Evolutionary conservation across 2,888 invertebrate genomes (phyloP), one percentile per base, ranked within the genome.

Genomic region (Aplocera efformata): DNA sequence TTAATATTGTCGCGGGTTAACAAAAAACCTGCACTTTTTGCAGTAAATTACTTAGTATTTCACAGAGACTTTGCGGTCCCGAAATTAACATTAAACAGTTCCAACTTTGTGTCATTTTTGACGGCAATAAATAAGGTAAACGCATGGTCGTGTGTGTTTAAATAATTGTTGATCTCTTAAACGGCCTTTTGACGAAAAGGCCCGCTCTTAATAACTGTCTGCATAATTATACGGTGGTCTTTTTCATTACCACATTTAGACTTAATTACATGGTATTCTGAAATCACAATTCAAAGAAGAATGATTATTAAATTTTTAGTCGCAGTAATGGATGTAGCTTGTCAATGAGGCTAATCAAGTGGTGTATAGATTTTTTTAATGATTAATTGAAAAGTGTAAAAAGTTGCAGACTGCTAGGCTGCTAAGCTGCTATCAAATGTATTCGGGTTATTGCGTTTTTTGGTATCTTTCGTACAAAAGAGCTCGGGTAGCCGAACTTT

Each of bases 21-120:
- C 70, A 58, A 61, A 74, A 79, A 75, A 66, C 76, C 72, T 85
- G 86, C 86, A 86, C 66, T 83, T 82, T 84, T 84, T 83, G 81
- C 82, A 81, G 59, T 61, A 59, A 64, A 59, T 69, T 79, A 79
- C 75, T 70, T 65, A 71, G 75, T 78, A 79, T 69, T 65, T 59
- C 53, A 58, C 56, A 5, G 53, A 52, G 50, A 58, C 63, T 71
- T 70, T 72, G 70, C 75, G 69, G 75, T 75, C 76, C 68, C 67
- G 75, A 76, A 75, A 72, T 71, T 73, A 72, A 62, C 78, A 72
- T 76, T 75, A 71, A 79, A 73, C 42, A 67, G 72, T 75, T 74
- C 74, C 72, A 71, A 63, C 63, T 53, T 63, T 53, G 67, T 72
- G 74, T 72, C 61, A 72, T 63, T 76, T 75, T 65, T 60, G 65